Evolutionary conservation across 2,113 vertebrate species (phyloP).

Genomic region (Maccullochella peelii): DNA sequence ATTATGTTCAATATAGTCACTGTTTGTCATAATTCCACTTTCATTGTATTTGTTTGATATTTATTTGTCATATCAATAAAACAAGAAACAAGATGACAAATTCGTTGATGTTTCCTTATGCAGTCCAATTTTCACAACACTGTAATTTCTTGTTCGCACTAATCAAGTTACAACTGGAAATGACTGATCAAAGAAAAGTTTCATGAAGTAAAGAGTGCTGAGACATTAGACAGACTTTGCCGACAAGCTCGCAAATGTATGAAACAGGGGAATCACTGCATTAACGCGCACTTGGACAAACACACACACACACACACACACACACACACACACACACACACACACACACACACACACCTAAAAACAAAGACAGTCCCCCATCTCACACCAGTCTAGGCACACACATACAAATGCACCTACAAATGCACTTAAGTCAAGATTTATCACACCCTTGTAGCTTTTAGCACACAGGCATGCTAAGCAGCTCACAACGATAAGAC

Average conservation of each 20-base stretch:
- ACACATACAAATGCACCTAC: constrained; percentile 49
- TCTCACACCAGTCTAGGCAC: constrained; percentile 55
- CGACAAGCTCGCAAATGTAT: constrained; percentile 64
- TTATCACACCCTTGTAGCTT: constrained; percentile 81
- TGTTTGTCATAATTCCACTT: background rate
- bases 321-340: too few species aligned
- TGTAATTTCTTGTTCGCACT: background rate
- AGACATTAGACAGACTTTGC: constrained; percentile 56
- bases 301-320: too few species aligned
- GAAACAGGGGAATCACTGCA: constrained; percentile 72
- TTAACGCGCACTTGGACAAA: constrained; percentile 68
- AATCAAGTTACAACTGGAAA: background rate
- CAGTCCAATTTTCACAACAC: background rate
- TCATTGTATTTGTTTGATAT: background rate
- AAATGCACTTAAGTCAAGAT: constrained; percentile 74
- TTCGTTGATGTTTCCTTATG: background rate
- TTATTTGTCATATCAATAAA: background rate
- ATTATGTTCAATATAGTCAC: background rate
- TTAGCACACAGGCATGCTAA: constrained; percentile 77
- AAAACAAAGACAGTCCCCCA: constrained; percentile 35
- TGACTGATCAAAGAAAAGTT: constrained; percentile 44
- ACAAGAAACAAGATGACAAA: background rate
- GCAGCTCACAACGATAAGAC: constrained; percentile 65
- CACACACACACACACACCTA: constrained; percentile 47
- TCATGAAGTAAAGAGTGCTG: constrained; percentile 22